Evolutionary conservation across 2,113 vertebrate genomes (phyloP), one percentile per base, ranked within the genome.

Genomic region (Ciconia boyciana): DNA sequence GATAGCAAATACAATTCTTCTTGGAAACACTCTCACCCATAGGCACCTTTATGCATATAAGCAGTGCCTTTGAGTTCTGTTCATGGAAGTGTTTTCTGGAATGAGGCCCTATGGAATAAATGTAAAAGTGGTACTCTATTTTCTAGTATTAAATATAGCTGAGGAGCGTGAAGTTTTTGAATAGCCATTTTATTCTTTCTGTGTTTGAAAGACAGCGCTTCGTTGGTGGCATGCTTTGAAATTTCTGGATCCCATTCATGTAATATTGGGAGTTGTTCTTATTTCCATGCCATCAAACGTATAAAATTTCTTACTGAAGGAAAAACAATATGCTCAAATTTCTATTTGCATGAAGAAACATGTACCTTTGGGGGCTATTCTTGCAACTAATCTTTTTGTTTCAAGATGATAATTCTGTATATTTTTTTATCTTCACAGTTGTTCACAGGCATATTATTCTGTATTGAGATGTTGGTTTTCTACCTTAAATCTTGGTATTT

Each of bases 61-160:
- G 29, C 28, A 91, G 31, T 21, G 70, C 64, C 43, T 88, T 9
- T 14, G 68, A 89, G 43, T 62, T 90, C 55, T 82, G 46, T 58
- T 89, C 57, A 71, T 64, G 44, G 48, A 87, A 82, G 48, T 49
- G 57, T 75, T 91, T 93, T 84, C 81, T 86, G 80, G 80, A 95
- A 92, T 89, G 39, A 75, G 64, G 57, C 76, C 60, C 79, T 44
- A 18, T 8, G 31, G 65, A 94, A 87, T 78, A 93, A 62, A 92
- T 51, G 41, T 68, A 87, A 22, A 87, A 92, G 76, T 43, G 54
- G 26, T 70, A 75, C 25, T 92, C 31, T 68, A 49, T 96, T 95
- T 96, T 71, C 64, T 92, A 71, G 26, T 34, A 90, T 92, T 90
- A 92, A 83, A 92, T 82, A 70, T 60, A 89, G 55, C 52, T 58